Evolutionary conservation across 1,140 invertebrate genomes (phyloP), one percentile per base, ranked within the genome.

Genomic region (Branchinecta lindahli): DNA sequence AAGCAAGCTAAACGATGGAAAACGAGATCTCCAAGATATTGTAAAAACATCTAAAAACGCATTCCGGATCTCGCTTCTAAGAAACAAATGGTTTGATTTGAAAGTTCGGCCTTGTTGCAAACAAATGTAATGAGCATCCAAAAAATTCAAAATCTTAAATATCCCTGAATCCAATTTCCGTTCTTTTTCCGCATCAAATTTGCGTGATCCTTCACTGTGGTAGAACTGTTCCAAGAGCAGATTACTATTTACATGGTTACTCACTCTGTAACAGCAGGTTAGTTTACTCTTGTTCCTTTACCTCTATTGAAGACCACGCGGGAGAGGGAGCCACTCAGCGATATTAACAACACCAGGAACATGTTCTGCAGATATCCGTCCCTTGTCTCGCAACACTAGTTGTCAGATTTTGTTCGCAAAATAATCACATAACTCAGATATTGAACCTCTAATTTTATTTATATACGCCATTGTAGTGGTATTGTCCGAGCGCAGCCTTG

Each of bases 331-430:
- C n/a, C n/a, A n/a, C n/a, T n/a, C n/a, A n/a, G n/a, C n/a, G n/a
- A n/a, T n/a, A n/a, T n/a, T n/a, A n/a, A n/a, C n/a, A n/a, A n/a
- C n/a, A n/a, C n/a, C n/a, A n/a, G n/a, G n/a, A n/a, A n/a, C n/a
- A n/a, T n/a, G n/a, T n/a, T n/a, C n/a, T n/a, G n/a, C n/a, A n/a
- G n/a, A n/a, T n/a, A n/a, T n/a, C 47, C 47, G 9, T n/a, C n/a
- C 47, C n/a, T 52, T 52, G n/a, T n/a, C 47, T n/a, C 47, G 47
- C 47, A 52, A 52, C 9, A 52, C 47, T n/a, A 52, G 47, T n/a
- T 52, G 47, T n/a, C 47, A 52, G n/a, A 52, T n/a, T n/a, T 52
- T 52, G n/a, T 52, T 52, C n/a, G n/a, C 47, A n/a, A 52, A 52
- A 52, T 52, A 52, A 52, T 52, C 47, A 52, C 47, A 52, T 9